A percentile compares a stretch with the other conserved stretches of the same genome.
These are phyloP conservation scores for Orthonychiurus folsomi DNA, from an alignment of 2,888 invertebrate species.

Conservation along the genomic window DNA sequence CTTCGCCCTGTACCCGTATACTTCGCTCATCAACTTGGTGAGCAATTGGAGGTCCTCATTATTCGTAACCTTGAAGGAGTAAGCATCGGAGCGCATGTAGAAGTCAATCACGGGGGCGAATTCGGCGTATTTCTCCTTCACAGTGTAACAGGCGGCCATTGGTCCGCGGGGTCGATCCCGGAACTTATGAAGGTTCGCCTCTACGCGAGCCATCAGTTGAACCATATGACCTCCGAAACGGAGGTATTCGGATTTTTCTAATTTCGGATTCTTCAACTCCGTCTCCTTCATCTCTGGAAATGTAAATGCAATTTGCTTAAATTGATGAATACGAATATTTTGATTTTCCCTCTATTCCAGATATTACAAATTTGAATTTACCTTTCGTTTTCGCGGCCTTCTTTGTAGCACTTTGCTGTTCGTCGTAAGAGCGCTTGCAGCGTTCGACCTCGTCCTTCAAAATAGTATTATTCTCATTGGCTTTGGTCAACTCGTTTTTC, in stretches of 20 bases:
- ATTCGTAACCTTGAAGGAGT: constrained; percentile 12
- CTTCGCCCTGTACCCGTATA: constrained; percentile 5
- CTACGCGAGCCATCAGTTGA: constrained; percentile 13
- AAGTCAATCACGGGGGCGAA: constrained; percentile 16
- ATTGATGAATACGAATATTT: not conserved
- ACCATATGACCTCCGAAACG: constrained; percentile 17
- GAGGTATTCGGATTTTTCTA: constrained; percentile 10
- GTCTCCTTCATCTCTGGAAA: constrained; percentile 9
- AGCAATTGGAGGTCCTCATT: constrained; percentile 13
- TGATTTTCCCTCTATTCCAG: no score
- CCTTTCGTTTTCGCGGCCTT: no score
- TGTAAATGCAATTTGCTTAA: not conserved
- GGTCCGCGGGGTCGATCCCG: constrained; percentile 16
- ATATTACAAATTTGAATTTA: no score
- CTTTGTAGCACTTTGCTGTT: no score
- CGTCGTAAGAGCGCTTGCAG: no score
- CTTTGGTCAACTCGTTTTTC: no score
- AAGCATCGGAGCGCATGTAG: constrained; percentile 3
- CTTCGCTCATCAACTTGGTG: constrained; percentile 9
- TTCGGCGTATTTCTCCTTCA: constrained; percentile 15
- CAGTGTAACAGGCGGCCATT: constrained; percentile 13
- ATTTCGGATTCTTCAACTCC: constrained; percentile 8
- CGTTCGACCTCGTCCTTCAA: no score
- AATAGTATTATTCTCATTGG: no score
- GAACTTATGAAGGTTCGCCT: constrained; percentile 9